Percentiles rank a stretch among this genome's conserved stretches.
These are phyloP conservation scores for Myxocyprinus asiaticus DNA, from an alignment of 2,113 vertebrate genomes.

Conservation along the genomic window DNA sequence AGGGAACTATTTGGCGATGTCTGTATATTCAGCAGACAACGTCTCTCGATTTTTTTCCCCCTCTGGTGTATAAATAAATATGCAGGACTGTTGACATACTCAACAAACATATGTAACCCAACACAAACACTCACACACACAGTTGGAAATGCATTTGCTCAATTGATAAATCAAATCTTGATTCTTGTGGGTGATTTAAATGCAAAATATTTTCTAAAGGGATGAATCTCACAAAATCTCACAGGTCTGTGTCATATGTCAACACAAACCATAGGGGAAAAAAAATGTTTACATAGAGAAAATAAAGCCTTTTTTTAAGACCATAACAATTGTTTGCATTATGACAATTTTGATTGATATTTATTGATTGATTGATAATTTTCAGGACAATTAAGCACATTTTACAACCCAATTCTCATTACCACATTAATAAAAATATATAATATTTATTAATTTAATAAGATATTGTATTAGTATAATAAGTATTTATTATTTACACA, in stretches of 20 bases:
- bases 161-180: neutral
- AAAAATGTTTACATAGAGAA: neutral
- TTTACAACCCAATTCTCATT: neutral
- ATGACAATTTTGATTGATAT: no score
- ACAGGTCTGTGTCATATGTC: neutral
- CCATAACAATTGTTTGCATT: no score
- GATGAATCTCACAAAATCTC: neutral
- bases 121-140: neutral
- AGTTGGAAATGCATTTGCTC: neutral
- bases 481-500: neutral
- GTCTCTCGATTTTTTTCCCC: conserved; percentile 35
- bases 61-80: conserved; percentile 14
- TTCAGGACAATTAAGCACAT: neutral
- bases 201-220: neutral
- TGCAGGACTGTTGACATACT: neutral
- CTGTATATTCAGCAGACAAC: conserved; percentile 40
- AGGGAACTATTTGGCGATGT: conserved; percentile 23
- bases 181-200: neutral
- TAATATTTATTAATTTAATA: no score
- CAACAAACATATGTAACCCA: neutral
- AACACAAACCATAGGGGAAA: no score
- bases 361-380: no score
- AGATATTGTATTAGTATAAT: neutral
- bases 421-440: no score
- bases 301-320: neutral